phyloP scores from a whole-genome alignment of 2,888 invertebrate species.

The Brenthis ino region DNA sequence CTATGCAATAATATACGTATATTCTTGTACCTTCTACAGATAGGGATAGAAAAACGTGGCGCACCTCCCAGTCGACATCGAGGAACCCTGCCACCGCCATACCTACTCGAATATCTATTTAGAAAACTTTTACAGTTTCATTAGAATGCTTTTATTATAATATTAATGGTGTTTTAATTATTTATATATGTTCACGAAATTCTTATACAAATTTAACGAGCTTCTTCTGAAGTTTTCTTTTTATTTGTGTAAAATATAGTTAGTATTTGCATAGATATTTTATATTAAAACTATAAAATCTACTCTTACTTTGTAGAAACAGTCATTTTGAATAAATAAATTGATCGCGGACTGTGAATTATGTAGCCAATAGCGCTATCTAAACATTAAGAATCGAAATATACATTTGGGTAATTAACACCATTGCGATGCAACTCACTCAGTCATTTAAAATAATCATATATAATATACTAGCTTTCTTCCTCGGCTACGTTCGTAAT shows the following conservation, averaged over 20 bases:
- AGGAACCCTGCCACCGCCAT: not conserved
- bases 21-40: no score
- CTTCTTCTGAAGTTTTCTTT: constrained; percentile 7
- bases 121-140: constrained; percentile 9
- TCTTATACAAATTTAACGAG: not conserved
- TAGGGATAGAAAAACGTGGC: no score
- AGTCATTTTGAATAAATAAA: constrained; percentile 16
- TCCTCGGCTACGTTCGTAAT: not conserved
- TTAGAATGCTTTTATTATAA: constrained; percentile 4
- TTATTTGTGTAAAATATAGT: constrained; percentile 12
- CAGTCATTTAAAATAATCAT: constrained; percentile 51
- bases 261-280: constrained; percentile 12
- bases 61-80: not conserved
- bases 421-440: constrained; percentile 46
- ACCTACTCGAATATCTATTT: not conserved
- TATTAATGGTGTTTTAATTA: constrained; percentile 13
- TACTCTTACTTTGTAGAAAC: not conserved
- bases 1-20: no score
- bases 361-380: constrained; percentile 47
- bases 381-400: constrained; percentile 55
- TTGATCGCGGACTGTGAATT: constrained; percentile 22
- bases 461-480: constrained; percentile 39
- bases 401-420: constrained; percentile 51
- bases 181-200: constrained; percentile 1
- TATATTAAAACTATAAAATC: constrained; percentile 6